Conservation (phyloP, 2,888 invertebrate species). For the Nyleta sp. region DNA sequence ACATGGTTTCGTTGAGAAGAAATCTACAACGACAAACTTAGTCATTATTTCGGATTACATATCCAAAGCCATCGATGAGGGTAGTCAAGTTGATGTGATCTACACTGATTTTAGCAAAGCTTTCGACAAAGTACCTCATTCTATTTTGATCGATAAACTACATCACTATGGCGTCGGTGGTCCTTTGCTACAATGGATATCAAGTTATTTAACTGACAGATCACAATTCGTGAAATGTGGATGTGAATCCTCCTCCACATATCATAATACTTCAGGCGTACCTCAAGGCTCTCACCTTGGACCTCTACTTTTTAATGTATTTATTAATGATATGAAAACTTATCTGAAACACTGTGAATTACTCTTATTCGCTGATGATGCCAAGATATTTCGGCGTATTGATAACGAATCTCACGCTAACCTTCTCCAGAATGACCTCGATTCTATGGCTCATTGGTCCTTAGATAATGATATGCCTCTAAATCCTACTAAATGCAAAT, state of each 20-base stretch:
- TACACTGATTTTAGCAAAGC: slow-evolving; percentile 67
- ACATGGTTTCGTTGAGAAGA: slow-evolving; percentile 41
- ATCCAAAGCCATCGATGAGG: slow-evolving; percentile 43
- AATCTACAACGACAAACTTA: slow-evolving; percentile 64
- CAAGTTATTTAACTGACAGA: slow-evolving; percentile 13
- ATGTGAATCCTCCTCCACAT: not conserved
- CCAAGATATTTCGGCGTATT: slow-evolving; percentile 10
- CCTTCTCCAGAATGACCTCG: slow-evolving; percentile 2
- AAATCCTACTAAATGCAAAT: not conserved
- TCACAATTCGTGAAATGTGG: not conserved
- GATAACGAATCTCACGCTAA: not conserved
- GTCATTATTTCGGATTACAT: slow-evolving; percentile 57
- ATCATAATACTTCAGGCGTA: not conserved
- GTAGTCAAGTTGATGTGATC: slow-evolving; percentile 53
- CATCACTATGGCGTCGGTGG: slow-evolving; percentile 29
- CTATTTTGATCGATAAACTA: slow-evolving; percentile 59
- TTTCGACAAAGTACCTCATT: slow-evolving; percentile 65
- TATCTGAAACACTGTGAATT: not conserved
- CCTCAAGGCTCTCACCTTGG: slow-evolving; percentile 28
- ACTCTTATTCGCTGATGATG: slow-evolving; percentile 24
- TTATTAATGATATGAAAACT: slow-evolving; percentile 8
- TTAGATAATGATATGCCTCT: not conserved
- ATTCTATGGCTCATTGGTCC: not conserved
- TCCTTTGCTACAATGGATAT: not conserved
- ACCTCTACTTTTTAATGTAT: slow-evolving; percentile 9